phyloP scores from a whole-genome alignment of 2,888 invertebrate species.

The Limenitis camilla region DNA sequence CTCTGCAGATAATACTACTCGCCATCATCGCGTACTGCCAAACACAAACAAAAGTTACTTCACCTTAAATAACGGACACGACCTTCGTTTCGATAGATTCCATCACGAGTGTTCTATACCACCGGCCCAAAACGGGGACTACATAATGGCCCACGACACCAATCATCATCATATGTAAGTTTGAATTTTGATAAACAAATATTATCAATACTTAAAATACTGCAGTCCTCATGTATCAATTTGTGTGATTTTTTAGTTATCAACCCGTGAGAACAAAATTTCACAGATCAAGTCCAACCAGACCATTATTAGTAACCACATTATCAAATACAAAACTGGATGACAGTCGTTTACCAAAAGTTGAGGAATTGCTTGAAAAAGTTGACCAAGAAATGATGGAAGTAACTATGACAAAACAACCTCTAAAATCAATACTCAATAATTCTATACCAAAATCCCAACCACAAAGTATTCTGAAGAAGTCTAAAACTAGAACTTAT shows the following conservation, averaged over 20 bases:
- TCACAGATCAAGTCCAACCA: constrained; percentile 50
- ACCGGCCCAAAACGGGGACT: constrained; percentile 63
- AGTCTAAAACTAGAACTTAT: constrained; percentile 52
- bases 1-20: constrained; percentile 45
- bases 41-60: constrained; percentile 62
- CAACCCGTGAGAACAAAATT: constrained; percentile 55
- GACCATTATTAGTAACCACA: constrained; percentile 55
- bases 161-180: constrained; percentile 52
- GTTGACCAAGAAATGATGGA: constrained; percentile 64
- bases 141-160: constrained; percentile 58
- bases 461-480: constrained; percentile 61
- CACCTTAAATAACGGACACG: constrained; percentile 47
- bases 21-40: constrained; percentile 43
- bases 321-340: constrained; percentile 59
- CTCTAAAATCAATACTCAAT: constrained; percentile 67
- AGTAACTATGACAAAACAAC: constrained; percentile 51
- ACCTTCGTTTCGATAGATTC: constrained; percentile 43
- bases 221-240: not conserved
- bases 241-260: constrained; percentile 36
- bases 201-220: constrained; percentile 21
- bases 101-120: constrained; percentile 58
- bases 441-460: constrained; percentile 56
- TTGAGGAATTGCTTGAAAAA: constrained; percentile 64
- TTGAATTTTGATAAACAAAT: constrained; percentile 10
- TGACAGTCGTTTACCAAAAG: constrained; percentile 59